These are phyloP conservation scores for Ctenoplectra terminalis DNA, from an alignment of 1,140 invertebrate genomes.

Conservation along the genomic window DNA sequence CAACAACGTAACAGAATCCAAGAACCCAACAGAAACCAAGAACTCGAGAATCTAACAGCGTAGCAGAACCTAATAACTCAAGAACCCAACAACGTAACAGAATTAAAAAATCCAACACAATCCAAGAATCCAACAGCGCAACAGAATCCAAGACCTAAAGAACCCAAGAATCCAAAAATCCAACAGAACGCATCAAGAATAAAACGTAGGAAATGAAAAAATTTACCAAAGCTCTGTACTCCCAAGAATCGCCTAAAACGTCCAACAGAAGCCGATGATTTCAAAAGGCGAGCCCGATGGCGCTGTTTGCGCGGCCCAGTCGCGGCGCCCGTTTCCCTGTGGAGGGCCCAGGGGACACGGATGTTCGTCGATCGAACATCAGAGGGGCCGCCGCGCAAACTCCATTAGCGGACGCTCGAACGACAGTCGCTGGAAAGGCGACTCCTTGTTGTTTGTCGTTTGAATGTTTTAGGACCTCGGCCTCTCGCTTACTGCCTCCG, in stretches of 20 bases:
- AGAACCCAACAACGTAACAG: too few species aligned
- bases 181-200: too few species aligned
- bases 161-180: too few species aligned
- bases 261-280: constrained; percentile 7
- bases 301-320: constrained; percentile 16
- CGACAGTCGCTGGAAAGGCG: constrained; percentile 59
- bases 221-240: too few species aligned
- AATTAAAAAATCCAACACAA: too few species aligned
- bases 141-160: too few species aligned
- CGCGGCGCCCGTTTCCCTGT: constrained; percentile 8
- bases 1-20: too few species aligned
- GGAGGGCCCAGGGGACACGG: constrained; percentile 47
- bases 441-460: constrained; percentile 80
- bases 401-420: constrained; percentile 80
- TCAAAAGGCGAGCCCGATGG: not conserved
- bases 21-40: too few species aligned
- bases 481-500: constrained; percentile 82
- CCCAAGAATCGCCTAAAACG: not conserved
- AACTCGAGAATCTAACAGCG: too few species aligned
- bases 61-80: too few species aligned
- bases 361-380: constrained; percentile 74
- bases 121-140: too few species aligned
- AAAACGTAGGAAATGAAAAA: too few species aligned
- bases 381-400: constrained; percentile 82
- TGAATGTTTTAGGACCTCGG: constrained; percentile 81